Evolutionary conservation across 2,113 vertebrate species (phyloP).

Genomic region (Cervus canadensis): DNA sequence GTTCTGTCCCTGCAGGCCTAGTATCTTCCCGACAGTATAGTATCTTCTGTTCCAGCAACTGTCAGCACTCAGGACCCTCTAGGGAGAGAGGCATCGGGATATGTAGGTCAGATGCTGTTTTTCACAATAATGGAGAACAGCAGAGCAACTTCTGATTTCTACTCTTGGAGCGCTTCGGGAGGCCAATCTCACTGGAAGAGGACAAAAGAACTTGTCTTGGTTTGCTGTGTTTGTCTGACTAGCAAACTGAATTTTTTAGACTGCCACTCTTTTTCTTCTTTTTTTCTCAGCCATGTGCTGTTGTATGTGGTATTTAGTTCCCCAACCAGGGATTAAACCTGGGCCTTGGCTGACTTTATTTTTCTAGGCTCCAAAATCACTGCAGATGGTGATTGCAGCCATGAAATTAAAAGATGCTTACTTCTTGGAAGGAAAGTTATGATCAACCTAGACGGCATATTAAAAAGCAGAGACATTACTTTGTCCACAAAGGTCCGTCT

Average conservation of each 20-base stretch:
- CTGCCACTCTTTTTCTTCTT: not conserved
- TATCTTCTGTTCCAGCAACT: not conserved
- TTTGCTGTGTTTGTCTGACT: not conserved
- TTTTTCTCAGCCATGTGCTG: not conserved
- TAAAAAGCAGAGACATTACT: not conserved
- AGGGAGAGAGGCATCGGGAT: not conserved
- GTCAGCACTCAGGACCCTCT: not conserved
- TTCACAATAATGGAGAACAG: not conserved
- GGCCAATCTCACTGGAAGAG: not conserved
- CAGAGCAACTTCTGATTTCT: not conserved
- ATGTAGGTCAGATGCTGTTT: not conserved
- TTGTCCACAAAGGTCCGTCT: not conserved
- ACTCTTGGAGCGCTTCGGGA: not conserved
- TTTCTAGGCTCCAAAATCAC: not conserved
- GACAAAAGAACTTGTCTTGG: not conserved
- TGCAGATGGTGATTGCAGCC: not conserved
- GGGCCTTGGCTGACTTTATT: not conserved
- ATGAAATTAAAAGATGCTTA: not conserved
- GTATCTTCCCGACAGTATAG: not conserved
- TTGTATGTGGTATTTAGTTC: not conserved
- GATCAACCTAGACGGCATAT: not conserved
- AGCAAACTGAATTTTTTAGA: not conserved
- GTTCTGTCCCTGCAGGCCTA: not conserved
- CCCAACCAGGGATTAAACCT: not conserved
- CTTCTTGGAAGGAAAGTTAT: not conserved